phyloP scores from a whole-genome alignment of 2,113 vertebrate species.

The Barbus barbus region DNA sequence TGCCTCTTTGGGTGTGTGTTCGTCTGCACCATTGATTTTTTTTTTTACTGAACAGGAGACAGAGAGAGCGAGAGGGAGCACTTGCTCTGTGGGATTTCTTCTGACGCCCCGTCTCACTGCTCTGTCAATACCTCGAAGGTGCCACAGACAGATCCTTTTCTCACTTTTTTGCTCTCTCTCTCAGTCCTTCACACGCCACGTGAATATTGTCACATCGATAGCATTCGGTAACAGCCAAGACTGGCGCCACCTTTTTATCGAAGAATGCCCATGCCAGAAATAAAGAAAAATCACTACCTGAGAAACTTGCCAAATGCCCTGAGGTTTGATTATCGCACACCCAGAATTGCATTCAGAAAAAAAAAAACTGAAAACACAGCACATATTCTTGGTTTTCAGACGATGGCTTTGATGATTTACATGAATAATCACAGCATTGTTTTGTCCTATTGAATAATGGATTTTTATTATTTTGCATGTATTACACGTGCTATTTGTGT shows the following conservation, averaged over 20 bases:
- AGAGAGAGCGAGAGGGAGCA: constrained; percentile 6
- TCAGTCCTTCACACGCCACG: constrained; percentile 25
- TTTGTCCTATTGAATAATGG: constrained; percentile 5
- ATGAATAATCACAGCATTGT: constrained; percentile 48
- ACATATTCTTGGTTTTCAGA: constrained; percentile 12
- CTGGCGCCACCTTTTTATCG: constrained; percentile 40
- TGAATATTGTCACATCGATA: constrained; percentile 37
- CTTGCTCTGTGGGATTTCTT: constrained; percentile 50
- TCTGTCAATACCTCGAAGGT: constrained; percentile 30
- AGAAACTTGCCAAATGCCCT: constrained; percentile 24
- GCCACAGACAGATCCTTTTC: constrained; percentile 46
- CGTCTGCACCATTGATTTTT: constrained; percentile 31
- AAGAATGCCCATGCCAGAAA: constrained; percentile 30
- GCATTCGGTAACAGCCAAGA: constrained; percentile 44
- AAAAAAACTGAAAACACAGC: neutral
- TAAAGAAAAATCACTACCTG: constrained; percentile 36
- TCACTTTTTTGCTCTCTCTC: constrained; percentile 31
- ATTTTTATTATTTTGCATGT: neutral
- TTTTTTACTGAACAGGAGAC: constrained; percentile 43
- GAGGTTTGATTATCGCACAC: constrained; percentile 26
- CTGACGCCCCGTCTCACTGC: constrained; percentile 28
- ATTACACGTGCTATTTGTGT: no score
- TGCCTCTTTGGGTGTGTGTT: constrained; percentile 36
- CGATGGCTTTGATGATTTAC: constrained; percentile 10
- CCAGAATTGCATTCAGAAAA: neutral